Conservation (phyloP, 1,140 invertebrate species). For the Drosophila leontia region DNA sequence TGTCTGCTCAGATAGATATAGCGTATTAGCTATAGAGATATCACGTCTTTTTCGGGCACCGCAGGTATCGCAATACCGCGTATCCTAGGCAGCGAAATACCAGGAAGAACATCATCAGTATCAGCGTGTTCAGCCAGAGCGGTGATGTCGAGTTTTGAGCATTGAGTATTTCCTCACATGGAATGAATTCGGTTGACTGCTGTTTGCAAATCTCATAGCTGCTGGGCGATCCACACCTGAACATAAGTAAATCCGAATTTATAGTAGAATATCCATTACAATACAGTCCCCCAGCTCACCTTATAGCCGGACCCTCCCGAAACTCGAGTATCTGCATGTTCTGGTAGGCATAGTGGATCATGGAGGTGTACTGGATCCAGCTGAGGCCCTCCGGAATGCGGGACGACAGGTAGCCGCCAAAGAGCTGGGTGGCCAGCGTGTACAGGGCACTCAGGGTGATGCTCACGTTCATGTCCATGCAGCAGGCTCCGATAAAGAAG, state of each 20-base stretch:
- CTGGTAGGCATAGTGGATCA: constrained; percentile 94
- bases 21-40: constrained; percentile 20
- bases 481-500: constrained; percentile 92
- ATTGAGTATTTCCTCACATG: constrained; percentile 89
- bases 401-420: constrained; percentile 92
- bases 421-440: constrained; percentile 92
- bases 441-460: constrained; percentile 93
- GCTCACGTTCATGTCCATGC: constrained; percentile 92
- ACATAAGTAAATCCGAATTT: background rate
- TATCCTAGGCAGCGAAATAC: constrained; percentile 91
- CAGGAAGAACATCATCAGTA: constrained; percentile 90
- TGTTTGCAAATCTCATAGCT: constrained; percentile 89
- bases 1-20: constrained; percentile 52
- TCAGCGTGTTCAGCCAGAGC: constrained; percentile 91
- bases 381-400: constrained; percentile 92
- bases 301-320: constrained; percentile 89
- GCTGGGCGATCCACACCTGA: constrained; percentile 89
- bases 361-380: constrained; percentile 92
- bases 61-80: constrained; percentile 90
- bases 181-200: constrained; percentile 87
- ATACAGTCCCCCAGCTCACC: constrained; percentile 83
- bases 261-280: background rate
- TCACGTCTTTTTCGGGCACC: constrained; percentile 86
- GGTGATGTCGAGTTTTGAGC: constrained; percentile 88
- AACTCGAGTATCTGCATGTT: constrained; percentile 95